These are phyloP conservation scores for Bufotes viridis DNA, from an alignment of 2,797 vertebrate genomes.

Conservation along the genomic window DNA sequence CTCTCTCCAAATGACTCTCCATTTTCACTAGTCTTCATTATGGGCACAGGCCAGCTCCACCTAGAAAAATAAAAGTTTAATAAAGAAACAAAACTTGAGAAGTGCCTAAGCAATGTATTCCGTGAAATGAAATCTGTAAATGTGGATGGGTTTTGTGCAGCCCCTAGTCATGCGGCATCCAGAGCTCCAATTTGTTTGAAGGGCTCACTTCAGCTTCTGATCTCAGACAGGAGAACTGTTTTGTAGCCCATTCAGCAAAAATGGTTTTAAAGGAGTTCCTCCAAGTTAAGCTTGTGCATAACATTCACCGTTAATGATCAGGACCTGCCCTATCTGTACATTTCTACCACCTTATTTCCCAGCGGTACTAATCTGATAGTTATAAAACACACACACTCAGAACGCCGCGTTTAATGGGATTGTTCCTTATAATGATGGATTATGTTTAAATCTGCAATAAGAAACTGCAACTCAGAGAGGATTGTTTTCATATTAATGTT, in stretches of 20 bases:
- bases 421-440: constrained; percentile 43
- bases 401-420: constrained; percentile 30
- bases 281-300: constrained; percentile 28
- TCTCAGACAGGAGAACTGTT: constrained; percentile 26
- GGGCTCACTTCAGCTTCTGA: constrained; percentile 25
- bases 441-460: constrained; percentile 53
- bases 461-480: constrained; percentile 36
- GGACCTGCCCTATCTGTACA: constrained; percentile 22
- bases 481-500: constrained; percentile 49
- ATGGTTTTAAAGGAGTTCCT: constrained; percentile 31
- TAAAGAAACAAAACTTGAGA: not conserved
- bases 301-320: constrained; percentile 19
- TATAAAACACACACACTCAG: constrained; percentile 15
- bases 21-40: not conserved
- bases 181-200: constrained; percentile 21
- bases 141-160: constrained; percentile 10
- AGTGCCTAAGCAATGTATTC: not conserved
- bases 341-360: constrained; percentile 37
- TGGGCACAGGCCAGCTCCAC: not conserved
- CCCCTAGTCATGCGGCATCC: constrained; percentile 30
- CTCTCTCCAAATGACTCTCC: not conserved
- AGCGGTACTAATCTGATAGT: constrained; percentile 19
- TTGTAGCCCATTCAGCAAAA: constrained; percentile 36
- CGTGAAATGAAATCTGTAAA: constrained; percentile 7
- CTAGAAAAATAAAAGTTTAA: not conserved